Evolutionary conservation across 1,140 invertebrate genomes (phyloP), one percentile per base, ranked within the genome.

Genomic region (Bombus difficillimus): DNA sequence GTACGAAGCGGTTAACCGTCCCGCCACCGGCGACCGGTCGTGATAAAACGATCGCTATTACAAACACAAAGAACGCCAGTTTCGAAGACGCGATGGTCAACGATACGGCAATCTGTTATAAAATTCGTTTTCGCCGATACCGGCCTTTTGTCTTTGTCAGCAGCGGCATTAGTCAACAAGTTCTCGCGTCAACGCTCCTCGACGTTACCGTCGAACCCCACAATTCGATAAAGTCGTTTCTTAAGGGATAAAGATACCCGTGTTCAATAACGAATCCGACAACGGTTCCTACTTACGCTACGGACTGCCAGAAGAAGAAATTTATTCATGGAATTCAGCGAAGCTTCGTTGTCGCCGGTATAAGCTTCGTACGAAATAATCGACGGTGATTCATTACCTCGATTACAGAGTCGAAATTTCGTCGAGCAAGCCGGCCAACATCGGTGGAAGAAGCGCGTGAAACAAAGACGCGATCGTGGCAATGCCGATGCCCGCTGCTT

Each of bases 11-110:
- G 81, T 90, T 86, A 90, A 90, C 72, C 72, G 72, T 69, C 13
- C 53, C 41, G 80, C 71, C 83, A 76, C 71, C 79, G 77, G 86
- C 88, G 80, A 85, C 80, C 53, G 37, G 77, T 12, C 39, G 84
- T 91, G 89, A 91, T 91, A 59, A 90, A 91, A 86, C 75, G 89
- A 71, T 85, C 41, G 87, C 83, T 81, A 88, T 91, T 90, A 90
- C 77, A 91, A 84, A 87, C 86, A 88, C 84, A 83, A 91, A 86
- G 89, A 88, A 69, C 59, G 73, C 32, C 39, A 80, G 80, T 84
- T 86, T 83, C 66, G 62, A 34, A 32, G 62, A 47, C 76, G 41
- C 78, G 88, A 75, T 69, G 77, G 88, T 78, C 74, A 90, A 71
- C 79, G 89, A 90, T 90, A 90, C 82, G 37, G 73, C 77, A 77